phyloP scores from a whole-genome alignment of 64 coral and sea anemone species.

The Cladopsammia gracilis region DNA sequence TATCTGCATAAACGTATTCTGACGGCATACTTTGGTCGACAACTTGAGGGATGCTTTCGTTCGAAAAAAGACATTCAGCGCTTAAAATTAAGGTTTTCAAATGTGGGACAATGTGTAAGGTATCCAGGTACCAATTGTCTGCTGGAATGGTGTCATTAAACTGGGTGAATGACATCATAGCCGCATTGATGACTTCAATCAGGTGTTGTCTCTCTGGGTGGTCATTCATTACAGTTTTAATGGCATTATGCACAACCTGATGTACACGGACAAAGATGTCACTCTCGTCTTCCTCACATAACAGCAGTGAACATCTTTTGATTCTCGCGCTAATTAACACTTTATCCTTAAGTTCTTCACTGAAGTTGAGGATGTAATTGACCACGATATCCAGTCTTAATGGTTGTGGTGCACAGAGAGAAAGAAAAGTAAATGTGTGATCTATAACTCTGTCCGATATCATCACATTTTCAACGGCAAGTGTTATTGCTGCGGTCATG shows the following conservation, averaged over 20 bases:
- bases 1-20: not conserved
- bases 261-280: not conserved
- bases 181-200: not conserved
- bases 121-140: not conserved
- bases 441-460: no score
- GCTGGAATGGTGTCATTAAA: not conserved
- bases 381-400: no score
- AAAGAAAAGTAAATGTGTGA: no score
- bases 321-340: no score
- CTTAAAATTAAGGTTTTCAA: not conserved
- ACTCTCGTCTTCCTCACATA: not conserved
- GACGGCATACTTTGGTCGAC: no score
- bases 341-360: no score
- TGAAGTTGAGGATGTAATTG: no score
- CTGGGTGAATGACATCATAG: not conserved
- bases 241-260: constrained; percentile 1
- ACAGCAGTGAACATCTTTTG: not conserved
- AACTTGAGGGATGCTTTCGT: not conserved
- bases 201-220: not conserved
- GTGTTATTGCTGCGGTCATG: not conserved
- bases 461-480: not conserved
- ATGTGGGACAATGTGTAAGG: not conserved
- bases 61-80: not conserved
- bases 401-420: no score
- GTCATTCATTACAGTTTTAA: not conserved